phyloP scores from a whole-genome alignment of 2,797 vertebrate species.

The Rhabdophis nuchalis region DNA sequence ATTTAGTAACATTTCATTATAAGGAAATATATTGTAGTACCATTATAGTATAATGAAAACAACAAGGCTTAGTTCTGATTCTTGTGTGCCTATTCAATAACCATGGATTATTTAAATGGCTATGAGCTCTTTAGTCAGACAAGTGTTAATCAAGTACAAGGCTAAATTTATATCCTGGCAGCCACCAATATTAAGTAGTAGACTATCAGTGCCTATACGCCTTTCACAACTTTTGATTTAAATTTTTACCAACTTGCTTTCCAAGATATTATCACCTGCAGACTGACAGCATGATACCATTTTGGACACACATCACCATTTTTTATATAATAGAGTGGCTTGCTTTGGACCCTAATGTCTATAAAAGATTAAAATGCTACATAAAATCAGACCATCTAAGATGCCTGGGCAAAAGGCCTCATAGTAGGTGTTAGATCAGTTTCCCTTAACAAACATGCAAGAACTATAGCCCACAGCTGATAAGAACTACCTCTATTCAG shows the following conservation, averaged over 20 bases:
- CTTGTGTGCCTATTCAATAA: not conserved
- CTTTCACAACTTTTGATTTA: not conserved
- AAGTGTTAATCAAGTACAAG: not conserved
- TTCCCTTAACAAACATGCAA: not conserved
- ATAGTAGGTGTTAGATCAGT: not conserved
- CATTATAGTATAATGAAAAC: not conserved
- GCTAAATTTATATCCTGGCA: not conserved
- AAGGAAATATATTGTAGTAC: not conserved
- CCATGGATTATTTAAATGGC: not conserved
- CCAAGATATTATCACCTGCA: not conserved
- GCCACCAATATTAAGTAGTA: not conserved
- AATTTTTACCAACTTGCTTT: not conserved
- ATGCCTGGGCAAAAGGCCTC: not conserved
- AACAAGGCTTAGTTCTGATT: no score
- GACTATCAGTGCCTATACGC: not conserved
- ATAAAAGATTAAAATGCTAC: not conserved
- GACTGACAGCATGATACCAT: not conserved
- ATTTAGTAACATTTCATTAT: not conserved
- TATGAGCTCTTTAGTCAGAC: not conserved
- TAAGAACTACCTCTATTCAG: not conserved
- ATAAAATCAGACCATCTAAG: not conserved
- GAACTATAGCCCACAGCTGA: not conserved
- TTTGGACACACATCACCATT: not conserved
- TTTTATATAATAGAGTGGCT: not conserved
- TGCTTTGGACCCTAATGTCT: not conserved